Base-by-base conservation (phyloP, 2,797 vertebrate species). In the Falco naumanni region DNA sequence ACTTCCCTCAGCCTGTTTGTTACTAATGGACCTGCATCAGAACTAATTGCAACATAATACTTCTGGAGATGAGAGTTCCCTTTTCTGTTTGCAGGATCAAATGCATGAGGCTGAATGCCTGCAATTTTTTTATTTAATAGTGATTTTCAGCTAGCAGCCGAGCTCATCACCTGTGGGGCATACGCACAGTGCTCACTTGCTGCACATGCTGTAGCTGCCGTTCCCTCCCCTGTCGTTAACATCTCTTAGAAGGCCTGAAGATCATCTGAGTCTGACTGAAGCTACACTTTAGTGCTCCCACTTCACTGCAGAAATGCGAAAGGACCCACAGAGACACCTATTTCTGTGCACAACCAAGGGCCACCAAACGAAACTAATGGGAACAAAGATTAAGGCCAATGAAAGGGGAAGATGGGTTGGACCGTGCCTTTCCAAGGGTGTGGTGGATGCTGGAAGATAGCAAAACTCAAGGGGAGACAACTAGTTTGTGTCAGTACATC, bases 1-100 rank as follows among this genome's bases (percentile, higher is more conserved):
- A 91, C 91, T 97, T 97, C 94, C 96, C 85, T 79, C 85, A 76
- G 64, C 12, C 5, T 18, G 61, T 89, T 84, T 93, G 70, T 47
- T 92, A 29, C 84, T 87, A 89, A 92, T 93, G 57, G 81, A 90
- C 88, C 86, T 81, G 64, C 57, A 77, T 11, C 69, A 94, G 90
- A 94, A 85, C 84, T 50, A 54, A 81, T 93, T 18, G 51, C 60
- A 96, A 29, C 41, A 33, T 85, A 89, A 61, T 63, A 37, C 48
- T 74, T 89, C 59, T 4, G 2, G 75, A 89, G 48, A 41, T 43
- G 2, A 16, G 60, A 84, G 65, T 89, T 94, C 90, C 89, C 48
- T 74, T 87, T 93, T 89, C 69, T 78, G 11, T 64, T 88, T 84
- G 41, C 59, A 84, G 34, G 33, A 6, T 83, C 41, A 43, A 43